These are phyloP conservation scores for Pseudococcus jackbeardsleyi DNA, from an alignment of 2,888 invertebrate genomes.

Conservation along the genomic window DNA sequence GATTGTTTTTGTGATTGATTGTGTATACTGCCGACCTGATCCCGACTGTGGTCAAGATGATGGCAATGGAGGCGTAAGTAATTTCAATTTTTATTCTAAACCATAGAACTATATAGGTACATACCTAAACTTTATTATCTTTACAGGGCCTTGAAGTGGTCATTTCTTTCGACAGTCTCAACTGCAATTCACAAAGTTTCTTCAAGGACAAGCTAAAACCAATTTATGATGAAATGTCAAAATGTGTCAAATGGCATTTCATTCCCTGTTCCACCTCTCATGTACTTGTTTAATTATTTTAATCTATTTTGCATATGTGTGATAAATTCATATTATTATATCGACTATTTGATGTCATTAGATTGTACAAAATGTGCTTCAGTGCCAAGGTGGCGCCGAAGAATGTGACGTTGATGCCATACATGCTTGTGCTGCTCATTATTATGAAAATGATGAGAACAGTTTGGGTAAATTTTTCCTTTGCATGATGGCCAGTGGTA, in stretches of 20 bases:
- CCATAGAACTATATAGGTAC: too few relatives aligned
- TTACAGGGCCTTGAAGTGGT: background rate
- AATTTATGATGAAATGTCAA: background rate
- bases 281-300: background rate
- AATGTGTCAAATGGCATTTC: slow-evolving; percentile 10
- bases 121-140: too few relatives aligned
- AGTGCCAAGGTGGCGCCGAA: background rate
- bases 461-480: slow-evolving; percentile 6
- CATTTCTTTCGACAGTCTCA: background rate
- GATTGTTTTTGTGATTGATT: background rate
- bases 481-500: background rate
- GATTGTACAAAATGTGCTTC: background rate
- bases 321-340: background rate
- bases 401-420: background rate
- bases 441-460: background rate
- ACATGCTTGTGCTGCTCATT: background rate
- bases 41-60: background rate
- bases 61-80: background rate
- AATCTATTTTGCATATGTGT: background rate
- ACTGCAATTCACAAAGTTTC: background rate
- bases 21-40: background rate
- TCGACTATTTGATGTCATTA: background rate
- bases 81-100: too few relatives aligned
- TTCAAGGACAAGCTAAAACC: background rate
- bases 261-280: slow-evolving; percentile 5